phyloP scores from a whole-genome alignment of 2,113 vertebrate genomes.

The Riparia riparia region DNA sequence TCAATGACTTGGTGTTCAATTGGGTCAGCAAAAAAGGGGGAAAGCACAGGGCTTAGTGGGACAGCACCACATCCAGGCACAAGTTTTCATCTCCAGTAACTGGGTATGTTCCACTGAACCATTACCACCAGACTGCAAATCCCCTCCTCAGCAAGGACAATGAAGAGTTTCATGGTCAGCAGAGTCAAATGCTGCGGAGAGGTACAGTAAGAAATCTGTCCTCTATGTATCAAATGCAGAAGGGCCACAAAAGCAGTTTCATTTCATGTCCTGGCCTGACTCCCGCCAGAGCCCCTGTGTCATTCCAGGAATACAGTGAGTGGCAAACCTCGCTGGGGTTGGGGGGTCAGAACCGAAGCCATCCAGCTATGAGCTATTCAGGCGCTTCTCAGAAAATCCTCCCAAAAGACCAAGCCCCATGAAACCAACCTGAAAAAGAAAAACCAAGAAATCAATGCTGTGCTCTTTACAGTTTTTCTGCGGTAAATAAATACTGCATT shows the following conservation, averaged over 20 bases:
- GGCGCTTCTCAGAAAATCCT: conserved; percentile 29
- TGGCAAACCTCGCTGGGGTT: fast-evolving
- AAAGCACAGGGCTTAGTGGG: neutral
- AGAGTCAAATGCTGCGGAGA: neutral
- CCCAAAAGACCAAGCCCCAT: neutral
- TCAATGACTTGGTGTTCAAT: neutral
- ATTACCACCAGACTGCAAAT: neutral
- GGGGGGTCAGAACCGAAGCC: neutral
- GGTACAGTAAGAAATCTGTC: neutral
- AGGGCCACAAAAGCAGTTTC: conserved; percentile 22
- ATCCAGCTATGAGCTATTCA: neutral
- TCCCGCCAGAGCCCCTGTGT: neutral
- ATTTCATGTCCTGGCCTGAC: neutral
- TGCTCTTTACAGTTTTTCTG: conserved; percentile 47
- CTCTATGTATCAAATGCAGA: neutral
- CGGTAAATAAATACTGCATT: conserved; percentile 50
- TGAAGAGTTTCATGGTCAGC: neutral
- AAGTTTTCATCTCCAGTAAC: neutral
- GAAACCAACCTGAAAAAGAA: conserved; percentile 17
- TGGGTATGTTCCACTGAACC: neutral
- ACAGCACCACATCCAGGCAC: neutral
- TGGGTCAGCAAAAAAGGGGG: neutral
- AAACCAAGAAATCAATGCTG: conserved; percentile 45
- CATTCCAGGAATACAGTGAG: neutral
- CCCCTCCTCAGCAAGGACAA: neutral